Base-by-base conservation (phyloP, 2,113 vertebrate species). In the Butorides virescens region DNA sequence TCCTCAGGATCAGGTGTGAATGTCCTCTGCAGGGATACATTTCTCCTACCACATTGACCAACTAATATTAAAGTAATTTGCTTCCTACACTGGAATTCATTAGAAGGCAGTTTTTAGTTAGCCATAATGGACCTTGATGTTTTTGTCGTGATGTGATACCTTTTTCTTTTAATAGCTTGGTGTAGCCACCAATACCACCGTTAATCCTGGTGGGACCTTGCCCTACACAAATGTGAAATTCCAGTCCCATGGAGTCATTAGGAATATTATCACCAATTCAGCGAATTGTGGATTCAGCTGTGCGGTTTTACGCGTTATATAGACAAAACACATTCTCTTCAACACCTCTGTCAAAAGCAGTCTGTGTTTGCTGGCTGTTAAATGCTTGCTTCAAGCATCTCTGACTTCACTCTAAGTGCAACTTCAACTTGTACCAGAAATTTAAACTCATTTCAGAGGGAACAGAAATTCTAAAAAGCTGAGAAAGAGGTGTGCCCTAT, bases 281-380 rank as follows among this genome's bases (percentile, higher is more conserved):
- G n/a, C 9, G 17, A 62, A 55, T 32, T 37, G 61, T 67, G 71
- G 59, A 44, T 66, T 67, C 5, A 0, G 39, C 59, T 61, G n/a
- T n/a, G 47, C 8, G 9, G 17, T 32, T 87, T 68, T 68, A 65
- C 1, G 0, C 0, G 1, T 53, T 89, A 32, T 13, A 61, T 1
- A 71, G 73, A 81, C 22, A 86, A 67, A 91, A 71, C 52, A 66
- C n/a, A 7, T 37, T 68, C 30, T 77, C 32, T 63, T 59, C 65
- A 81, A 44, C 39, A 68, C 15, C 67, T 86, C 74, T 62, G 37
- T 53, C 44, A 58, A 67, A 36, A 67, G 47, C 19, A 36, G 17
- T n/a, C 66, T 25, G 6, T 58, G 72, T 70, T 49, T 58, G 34
- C 47, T 52, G 62, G 6, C 56, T 82, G 59, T 49, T 52, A 75